Conservation (phyloP, 2,113 vertebrate species). For the Strix uralensis region DNA sequence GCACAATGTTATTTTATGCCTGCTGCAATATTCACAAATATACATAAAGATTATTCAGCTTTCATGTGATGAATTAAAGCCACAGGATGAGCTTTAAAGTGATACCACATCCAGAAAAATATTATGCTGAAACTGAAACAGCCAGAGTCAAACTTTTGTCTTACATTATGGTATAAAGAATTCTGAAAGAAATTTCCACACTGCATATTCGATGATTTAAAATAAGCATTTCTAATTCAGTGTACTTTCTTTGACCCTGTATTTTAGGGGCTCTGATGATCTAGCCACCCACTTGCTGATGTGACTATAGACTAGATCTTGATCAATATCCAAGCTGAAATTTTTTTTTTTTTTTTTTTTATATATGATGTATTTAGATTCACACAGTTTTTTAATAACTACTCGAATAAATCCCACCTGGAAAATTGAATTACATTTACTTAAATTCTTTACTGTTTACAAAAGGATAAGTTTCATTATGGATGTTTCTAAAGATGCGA, state of each 20-base stretch:
- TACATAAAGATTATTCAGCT: constrained; percentile 32
- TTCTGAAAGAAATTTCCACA: not conserved
- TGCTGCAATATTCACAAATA: constrained; percentile 29
- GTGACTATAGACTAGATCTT: not conserved
- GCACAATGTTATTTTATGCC: constrained; percentile 24
- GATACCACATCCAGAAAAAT: not conserved
- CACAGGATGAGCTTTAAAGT: not conserved
- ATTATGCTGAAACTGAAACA: not conserved
- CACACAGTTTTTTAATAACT: not conserved
- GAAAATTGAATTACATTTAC: not conserved
- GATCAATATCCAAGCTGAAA: not conserved
- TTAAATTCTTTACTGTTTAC: not conserved
- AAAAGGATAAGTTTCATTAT: not conserved
- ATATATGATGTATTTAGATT: not conserved
- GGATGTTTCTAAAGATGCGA: not conserved
- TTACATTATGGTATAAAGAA: not conserved
- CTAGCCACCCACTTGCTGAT: not conserved
- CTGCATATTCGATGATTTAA: not conserved
- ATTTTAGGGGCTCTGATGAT: not conserved
- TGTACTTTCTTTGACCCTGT: not conserved
- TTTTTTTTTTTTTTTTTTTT: not conserved
- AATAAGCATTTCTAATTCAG: not conserved
- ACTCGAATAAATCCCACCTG: not conserved
- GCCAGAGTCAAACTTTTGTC: not conserved
- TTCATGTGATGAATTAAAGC: not conserved